Percentiles rank a stretch among this genome's conserved stretches.
Conservation (phyloP, 1,140 invertebrate species). For the Cecropterus lyciades region DNA sequence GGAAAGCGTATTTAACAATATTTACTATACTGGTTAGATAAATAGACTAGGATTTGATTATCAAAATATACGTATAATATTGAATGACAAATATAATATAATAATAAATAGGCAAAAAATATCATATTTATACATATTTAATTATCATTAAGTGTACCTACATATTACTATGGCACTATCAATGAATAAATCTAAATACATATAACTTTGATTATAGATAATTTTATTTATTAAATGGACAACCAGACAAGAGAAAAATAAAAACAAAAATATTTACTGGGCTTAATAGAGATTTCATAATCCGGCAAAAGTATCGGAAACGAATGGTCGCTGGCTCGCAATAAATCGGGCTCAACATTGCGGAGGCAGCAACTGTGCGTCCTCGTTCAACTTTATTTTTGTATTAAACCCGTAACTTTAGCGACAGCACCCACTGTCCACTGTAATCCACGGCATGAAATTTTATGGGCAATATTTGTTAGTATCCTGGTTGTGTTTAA, state of each 20-base stretch:
- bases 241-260: not conserved
- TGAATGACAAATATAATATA: too few species aligned
- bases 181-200: too few species aligned
- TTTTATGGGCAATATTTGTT: slow-evolving; percentile 45
- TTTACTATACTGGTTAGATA: too few species aligned
- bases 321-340: slow-evolving; percentile 64
- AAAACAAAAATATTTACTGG: slow-evolving; percentile 3
- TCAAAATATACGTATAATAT: too few species aligned
- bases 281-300: slow-evolving; percentile 46
- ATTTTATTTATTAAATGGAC: too few species aligned
- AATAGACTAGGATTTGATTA: too few species aligned
- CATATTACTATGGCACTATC: too few species aligned
- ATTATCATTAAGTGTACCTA: too few species aligned
- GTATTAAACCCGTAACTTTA: slow-evolving; percentile 78
- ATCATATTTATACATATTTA: too few species aligned
- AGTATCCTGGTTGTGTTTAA: slow-evolving; percentile 12
- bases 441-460: slow-evolving; percentile 70
- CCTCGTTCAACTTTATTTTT: slow-evolving; percentile 82
- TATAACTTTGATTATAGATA: too few species aligned
- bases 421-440: slow-evolving; percentile 52
- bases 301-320: slow-evolving; percentile 66
- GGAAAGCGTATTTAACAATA: too few species aligned
- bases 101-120: too few species aligned
- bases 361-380: slow-evolving; percentile 67
- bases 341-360: slow-evolving; percentile 78